Evolutionary conservation across 2,888 invertebrate genomes (phyloP), one percentile per base, ranked within the genome.

Genomic region (Heliconius cydno): DNA sequence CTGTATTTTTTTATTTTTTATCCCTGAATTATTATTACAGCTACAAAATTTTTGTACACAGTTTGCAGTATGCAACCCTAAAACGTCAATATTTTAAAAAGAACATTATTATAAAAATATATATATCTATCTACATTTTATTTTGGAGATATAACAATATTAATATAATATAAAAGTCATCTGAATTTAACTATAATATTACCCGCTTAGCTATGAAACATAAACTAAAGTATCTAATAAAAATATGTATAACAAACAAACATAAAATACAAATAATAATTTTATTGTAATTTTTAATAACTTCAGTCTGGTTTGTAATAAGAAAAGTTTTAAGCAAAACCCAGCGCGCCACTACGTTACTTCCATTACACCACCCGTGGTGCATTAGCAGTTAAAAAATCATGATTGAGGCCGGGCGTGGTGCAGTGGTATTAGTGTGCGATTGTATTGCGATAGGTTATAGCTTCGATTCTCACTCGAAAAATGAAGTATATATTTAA

Each of bases 181-280:
- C 25, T 65, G 63, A 65, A 28, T 65, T 65, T 3, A 65, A 65
- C 25, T 25, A 28, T 13, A 65, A 28, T 28, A 25, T 65, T 65
- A 25, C 63, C 25, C 5, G 0, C 25, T 65, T 12, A 38, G 13
- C 34, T 68, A 38, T n/a, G 12, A n/a, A 68, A 38, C 34, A 38
- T 38, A 68, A 68, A 68, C 38, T 68, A 38, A 67, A 67, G 30
- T 67, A 38, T 67, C 34, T 34, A 67, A 67, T 68, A 68, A 68
- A 68, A 68, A 22, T 68, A 38, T 38, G n/a, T n/a, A 38, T 6
- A 68, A 13, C 68, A 67, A 38, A n/a, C 68, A 68, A 68, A 38
- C 13, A 68, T 68, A 38, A 38, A 38, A 57, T 57, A 57, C 57
- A 57, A 57, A 68, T 38, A 68, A 68, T 68, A 38, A n/a, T 5